These are phyloP conservation scores for Deilephila elpenor DNA, from an alignment of 2,888 invertebrate species.

Conservation along the genomic window DNA sequence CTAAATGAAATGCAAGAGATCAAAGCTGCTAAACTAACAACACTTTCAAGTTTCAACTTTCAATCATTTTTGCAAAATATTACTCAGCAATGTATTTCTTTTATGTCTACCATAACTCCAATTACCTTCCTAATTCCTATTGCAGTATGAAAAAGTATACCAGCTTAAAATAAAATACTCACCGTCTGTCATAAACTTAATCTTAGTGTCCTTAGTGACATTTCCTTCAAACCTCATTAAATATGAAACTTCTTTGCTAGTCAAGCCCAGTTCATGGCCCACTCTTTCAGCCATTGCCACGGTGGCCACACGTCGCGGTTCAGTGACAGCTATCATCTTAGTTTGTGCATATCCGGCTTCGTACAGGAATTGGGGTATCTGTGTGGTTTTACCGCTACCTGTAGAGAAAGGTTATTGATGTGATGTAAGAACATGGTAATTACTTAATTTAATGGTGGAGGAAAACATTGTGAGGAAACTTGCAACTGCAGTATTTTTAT, in stretches of 20 bases:
- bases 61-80: no score
- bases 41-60: no score
- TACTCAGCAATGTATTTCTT: no score
- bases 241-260: constrained; percentile 91
- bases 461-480: no score
- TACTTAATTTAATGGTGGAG: no score
- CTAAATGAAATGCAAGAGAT: no score
- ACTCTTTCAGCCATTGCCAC: constrained; percentile 98
- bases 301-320: constrained; percentile 98
- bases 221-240: constrained; percentile 98
- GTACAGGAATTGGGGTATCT: constrained; percentile 98
- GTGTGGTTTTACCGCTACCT: constrained; percentile 98
- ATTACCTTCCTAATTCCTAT: no score
- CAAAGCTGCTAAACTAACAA: no score
- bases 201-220: constrained; percentile 92
- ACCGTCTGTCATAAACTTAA: constrained; percentile 99
- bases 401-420: background rate
- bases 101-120: no score
- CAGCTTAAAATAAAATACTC: constrained; percentile 35
- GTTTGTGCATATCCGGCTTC: constrained; percentile 96
- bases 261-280: constrained; percentile 93
- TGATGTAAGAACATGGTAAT: background rate
- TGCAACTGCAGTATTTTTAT: no score
- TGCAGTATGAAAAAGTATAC: no score
- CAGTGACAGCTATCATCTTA: constrained; percentile 96